Percentiles rank a stretch among this genome's conserved stretches.
phyloP scores from a whole-genome alignment of 2,797 vertebrate species.

The Hyperoplus immaculatus region DNA sequence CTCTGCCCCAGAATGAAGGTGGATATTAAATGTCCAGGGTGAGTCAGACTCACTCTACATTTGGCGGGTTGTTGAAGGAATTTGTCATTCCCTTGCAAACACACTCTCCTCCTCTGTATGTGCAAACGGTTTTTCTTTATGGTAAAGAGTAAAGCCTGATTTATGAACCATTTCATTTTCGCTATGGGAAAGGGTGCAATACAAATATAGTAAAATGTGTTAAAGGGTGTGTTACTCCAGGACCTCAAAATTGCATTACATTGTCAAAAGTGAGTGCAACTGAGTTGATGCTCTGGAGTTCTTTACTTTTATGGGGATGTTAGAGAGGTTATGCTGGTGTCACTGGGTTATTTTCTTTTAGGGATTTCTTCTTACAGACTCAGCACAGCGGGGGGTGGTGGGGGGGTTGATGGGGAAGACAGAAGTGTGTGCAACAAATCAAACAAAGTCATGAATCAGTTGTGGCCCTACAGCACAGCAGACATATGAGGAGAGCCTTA shows the following conservation, averaged over 20 bases:
- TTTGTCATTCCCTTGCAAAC: conserved; percentile 23
- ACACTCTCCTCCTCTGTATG: conserved; percentile 2
- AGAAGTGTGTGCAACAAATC: conserved; percentile 12
- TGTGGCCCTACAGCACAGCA: conserved; percentile 11
- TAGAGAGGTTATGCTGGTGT: not conserved
- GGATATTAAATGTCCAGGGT: conserved; percentile 51
- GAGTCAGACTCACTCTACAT: conserved; percentile 31
- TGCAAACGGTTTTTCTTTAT: conserved; percentile 42
- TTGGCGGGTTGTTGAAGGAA: conserved; percentile 18
- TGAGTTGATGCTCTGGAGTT: conserved; percentile 3
- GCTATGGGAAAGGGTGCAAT: conserved; percentile 43
- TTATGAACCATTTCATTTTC: conserved; percentile 48
- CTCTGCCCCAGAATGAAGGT: conserved; percentile 40
- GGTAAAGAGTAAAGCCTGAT: conserved; percentile 36
- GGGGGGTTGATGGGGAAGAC: conserved; percentile 18
- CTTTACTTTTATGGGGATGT: not conserved
- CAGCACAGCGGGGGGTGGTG: not conserved
- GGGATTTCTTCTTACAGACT: not conserved
- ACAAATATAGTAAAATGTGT: conserved; percentile 53
- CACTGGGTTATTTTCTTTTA: not conserved
- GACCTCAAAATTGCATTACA: not conserved
- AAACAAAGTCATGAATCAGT: conserved; percentile 32
- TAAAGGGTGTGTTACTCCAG: conserved; percentile 50
- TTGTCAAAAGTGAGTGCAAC: not conserved
- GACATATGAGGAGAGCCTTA: conserved; percentile 1